Evolutionary conservation across 2,797 vertebrate species (phyloP), one percentile per base, ranked within the genome.

Genomic region (Sylvilagus floridanus): DNA sequence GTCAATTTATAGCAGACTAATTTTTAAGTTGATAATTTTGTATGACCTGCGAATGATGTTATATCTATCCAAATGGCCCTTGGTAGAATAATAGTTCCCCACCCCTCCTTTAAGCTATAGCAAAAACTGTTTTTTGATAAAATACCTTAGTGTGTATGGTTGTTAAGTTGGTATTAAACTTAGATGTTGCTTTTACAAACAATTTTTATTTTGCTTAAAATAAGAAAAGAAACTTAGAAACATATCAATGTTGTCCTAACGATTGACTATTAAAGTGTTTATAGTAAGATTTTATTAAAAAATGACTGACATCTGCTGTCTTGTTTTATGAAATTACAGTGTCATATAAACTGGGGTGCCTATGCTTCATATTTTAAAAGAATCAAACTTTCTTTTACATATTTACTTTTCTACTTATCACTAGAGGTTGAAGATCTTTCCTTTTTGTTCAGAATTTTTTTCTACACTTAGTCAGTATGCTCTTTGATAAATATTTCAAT

Each of bases 171-270:
- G 11, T 69, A 63, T 37, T 66, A 71, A 35, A 50, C 5, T 69
- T 78, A 52, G 2, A 9, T 86, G 17, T 92, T 87, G 52, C 12
- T 71, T 79, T 73, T 65, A 62, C 4, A 81, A 37, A 65, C 26
- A 47, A 16, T 69, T 65, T 81, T 69, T 60, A 69, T 86, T 92
- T 93, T 72, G 19, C 66, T 54, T 62, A 73, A 79, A 63, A 77
- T 84, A 72, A n/a, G 54, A 47, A 86, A 52, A 79, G 21, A 79
- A 63, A 52, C 5, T 13, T 85, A 50, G 22, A 47, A 69, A 42
- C 4, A 26, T 63, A 5, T 14, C 7, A 13, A 47, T 57, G 3
- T 81, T 78, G 37, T 50, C 47, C 42, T 37, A 73, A 57, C 66
- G 37, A 92, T 66, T 52, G n/a, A 78, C 24, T 26, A 42, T 69